phyloP scores from a whole-genome alignment of 2,888 invertebrate genomes.

The Ichneumon xanthorius region DNA sequence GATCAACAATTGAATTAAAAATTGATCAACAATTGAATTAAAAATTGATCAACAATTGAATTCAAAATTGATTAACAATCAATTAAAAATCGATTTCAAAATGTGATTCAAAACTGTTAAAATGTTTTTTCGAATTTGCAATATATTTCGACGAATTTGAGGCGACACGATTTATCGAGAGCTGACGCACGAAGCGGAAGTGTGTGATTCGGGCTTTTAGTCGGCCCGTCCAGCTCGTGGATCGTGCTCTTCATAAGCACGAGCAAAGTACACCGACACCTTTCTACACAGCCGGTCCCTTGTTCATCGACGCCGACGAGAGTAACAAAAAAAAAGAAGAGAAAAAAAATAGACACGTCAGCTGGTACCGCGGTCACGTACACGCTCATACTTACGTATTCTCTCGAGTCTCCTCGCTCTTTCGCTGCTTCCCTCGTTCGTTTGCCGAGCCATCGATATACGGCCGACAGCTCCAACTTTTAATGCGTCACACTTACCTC shows the following conservation, averaged over 20 bases:
- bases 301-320: conserved; percentile 72
- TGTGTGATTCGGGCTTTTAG: conserved; percentile 28
- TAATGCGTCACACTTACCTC: conserved; percentile 45
- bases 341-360: conserved; percentile 77
- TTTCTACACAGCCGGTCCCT: conserved; percentile 77
- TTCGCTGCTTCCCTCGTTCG: conserved; percentile 39
- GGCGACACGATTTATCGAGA: background rate
- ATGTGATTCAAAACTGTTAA: no score
- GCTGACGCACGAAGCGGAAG: conserved; percentile 7
- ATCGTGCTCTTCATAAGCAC: conserved; percentile 71
- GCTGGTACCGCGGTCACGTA: conserved; percentile 73
- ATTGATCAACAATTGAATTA: no score
- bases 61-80: no score
- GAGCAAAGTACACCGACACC: conserved; percentile 72
- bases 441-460: conserved; percentile 1
- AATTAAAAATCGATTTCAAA: no score
- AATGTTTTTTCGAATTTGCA: background rate
- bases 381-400: conserved; percentile 67
- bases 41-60: no score
- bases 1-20: no score
- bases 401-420: conserved; percentile 54
- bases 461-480: background rate
- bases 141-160: background rate
- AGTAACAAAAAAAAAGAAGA: conserved; percentile 49
- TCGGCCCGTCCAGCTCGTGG: conserved; percentile 20